A percentile compares a stretch with the other conserved stretches of the same genome.
Conservation (phyloP, 2,797 vertebrate genomes). For the Oryzias dopingdopingensis region DNA sequence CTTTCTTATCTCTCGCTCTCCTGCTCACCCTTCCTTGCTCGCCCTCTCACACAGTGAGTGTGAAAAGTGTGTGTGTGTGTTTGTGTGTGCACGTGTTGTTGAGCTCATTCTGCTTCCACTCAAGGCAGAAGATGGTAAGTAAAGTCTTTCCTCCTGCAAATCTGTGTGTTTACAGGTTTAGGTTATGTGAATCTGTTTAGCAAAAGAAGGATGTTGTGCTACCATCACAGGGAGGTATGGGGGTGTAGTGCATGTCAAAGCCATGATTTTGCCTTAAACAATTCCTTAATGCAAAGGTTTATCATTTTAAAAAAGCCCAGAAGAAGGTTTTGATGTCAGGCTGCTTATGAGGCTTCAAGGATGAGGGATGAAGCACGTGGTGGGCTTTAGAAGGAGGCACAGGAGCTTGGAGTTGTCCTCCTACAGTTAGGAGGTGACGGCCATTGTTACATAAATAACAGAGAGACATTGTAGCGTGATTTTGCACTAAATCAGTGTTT, state of each 20-base stretch:
- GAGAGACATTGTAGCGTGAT: constrained; percentile 24
- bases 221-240: constrained; percentile 42
- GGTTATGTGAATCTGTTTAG: constrained; percentile 38
- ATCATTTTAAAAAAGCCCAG: constrained; percentile 2
- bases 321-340: constrained; percentile 36
- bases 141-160: constrained; percentile 59
- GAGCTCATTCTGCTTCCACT: constrained; percentile 74
- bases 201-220: constrained; percentile 62
- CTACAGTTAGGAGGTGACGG: constrained; percentile 37
- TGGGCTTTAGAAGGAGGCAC: constrained; percentile 25
- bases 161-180: constrained; percentile 58
- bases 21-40: constrained; percentile 38
- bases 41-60: constrained; percentile 52
- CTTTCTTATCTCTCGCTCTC: constrained; percentile 32
- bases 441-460: constrained; percentile 43
- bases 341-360: constrained; percentile 25
- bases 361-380: constrained; percentile 27
- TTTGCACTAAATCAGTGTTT: constrained; percentile 7
- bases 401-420: constrained; percentile 21
- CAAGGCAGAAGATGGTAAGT: constrained; percentile 81
- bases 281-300: constrained; percentile 19
- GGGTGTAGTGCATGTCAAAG: constrained; percentile 21
- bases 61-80: constrained; percentile 45
- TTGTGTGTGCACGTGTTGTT: constrained; percentile 47
- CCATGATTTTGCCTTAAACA: constrained; percentile 35